A percentile compares a stretch with the other conserved stretches of the same genome.
Conservation (phyloP, 2,113 vertebrate genomes). For the Barnardius zonarius region DNA sequence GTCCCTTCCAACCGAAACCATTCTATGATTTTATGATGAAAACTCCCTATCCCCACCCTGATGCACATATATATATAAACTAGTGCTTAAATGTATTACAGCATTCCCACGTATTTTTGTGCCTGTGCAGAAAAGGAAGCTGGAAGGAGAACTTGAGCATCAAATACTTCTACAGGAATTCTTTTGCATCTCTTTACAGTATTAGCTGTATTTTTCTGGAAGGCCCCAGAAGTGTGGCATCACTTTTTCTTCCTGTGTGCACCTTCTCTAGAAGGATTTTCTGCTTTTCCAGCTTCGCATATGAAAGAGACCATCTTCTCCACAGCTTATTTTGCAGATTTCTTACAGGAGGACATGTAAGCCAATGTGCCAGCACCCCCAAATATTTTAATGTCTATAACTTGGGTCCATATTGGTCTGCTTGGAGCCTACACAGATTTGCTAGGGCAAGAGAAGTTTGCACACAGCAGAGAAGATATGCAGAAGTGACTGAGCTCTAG, state of each 20-base stretch:
- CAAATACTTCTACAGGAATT: background rate
- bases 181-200: background rate
- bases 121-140: background rate
- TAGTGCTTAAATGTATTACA: background rate
- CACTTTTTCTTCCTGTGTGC: background rate
- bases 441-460: background rate
- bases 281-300: background rate
- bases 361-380: rapidly evolving
- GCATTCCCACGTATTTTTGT: background rate
- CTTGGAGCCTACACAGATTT: background rate
- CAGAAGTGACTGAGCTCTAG: background rate
- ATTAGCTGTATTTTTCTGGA: background rate
- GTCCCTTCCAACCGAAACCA: background rate
- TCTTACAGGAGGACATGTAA: background rate
- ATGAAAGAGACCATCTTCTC: background rate
- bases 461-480: background rate
- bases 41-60: background rate
- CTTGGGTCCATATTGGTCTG: background rate
- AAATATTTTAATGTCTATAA: background rate
- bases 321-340: background rate
- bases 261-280: background rate
- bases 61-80: background rate
- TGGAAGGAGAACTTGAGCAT: background rate
- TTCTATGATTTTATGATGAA: background rate
- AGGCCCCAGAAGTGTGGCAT: background rate